Base-by-base conservation (phyloP, 2,113 vertebrate species). In the Datnioides undecimradiatus region DNA sequence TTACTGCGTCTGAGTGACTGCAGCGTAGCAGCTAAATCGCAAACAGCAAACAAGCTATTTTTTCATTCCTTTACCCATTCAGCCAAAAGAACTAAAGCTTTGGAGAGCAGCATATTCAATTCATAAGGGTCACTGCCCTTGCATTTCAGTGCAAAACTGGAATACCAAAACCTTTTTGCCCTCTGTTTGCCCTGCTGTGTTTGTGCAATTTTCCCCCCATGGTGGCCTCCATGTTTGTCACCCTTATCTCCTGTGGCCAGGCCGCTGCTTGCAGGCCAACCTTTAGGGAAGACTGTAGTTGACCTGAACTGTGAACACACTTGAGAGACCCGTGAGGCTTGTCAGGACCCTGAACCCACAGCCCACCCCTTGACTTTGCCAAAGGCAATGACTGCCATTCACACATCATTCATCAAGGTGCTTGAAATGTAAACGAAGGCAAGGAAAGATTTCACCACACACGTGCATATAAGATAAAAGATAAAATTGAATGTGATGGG, bases 171-270 rank as follows among this genome's bases (percentile, higher is more conserved):
- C 33, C 45, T 68, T 55, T 73, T 65, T 82, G 46, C 69, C 65
- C 79, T 87, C 72, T 73, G 76, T 80, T 85, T 87, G 79, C 71
- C 52, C 55, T 82, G 64, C 76, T 83, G 80, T 89, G 83, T 88
- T 88, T 83, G 79, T 85, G 79, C 81, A 77, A 70, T 86, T 80
- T 63, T 36, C 52, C 46, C 62, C 73, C 34, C 21, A 13, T 63
- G 49, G 67, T 79, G 63, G 63, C 55, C 55, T 57, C 46, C 70
- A 78, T 78, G 76, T 89, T 89, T 84, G 84, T 81, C 65, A 65
- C 64, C 52, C 71, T 81, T 85, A 87, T 92, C 89, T 86, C 34
- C 60, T 11, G 63, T 80, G 76, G 51, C 83, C 87, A 40, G 80
- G 69, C 77, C 45, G 63, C 73, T 65, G 68, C 68, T 83, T 51